A percentile compares a stretch with the other conserved stretches of the same genome.
These are phyloP conservation scores for Cynopterus brachyotis DNA, from an alignment of 2,113 vertebrate genomes.

Conservation along the genomic window DNA sequence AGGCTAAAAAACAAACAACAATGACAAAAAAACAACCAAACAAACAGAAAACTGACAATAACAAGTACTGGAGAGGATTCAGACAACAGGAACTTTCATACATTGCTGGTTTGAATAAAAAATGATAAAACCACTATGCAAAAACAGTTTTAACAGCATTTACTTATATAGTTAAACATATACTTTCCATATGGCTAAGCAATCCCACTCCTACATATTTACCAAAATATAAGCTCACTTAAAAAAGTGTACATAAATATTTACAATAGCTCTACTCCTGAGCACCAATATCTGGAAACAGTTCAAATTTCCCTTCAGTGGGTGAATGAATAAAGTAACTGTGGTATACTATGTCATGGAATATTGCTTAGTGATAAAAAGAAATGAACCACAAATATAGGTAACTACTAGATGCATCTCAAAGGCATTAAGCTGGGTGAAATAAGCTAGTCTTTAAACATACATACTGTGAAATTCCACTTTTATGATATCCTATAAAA, in stretches of 20 bases:
- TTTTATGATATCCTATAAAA: not conserved
- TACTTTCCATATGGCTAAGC: not conserved
- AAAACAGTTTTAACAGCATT: not conserved
- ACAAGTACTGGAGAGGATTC: not conserved
- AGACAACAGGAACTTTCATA: not conserved
- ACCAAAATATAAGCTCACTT: not conserved
- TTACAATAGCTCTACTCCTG: not conserved
- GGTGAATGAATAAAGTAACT: not conserved
- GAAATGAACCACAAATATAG: not conserved
- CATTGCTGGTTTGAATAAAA: not conserved
- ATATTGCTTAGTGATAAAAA: not conserved
- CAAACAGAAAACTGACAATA: not conserved
- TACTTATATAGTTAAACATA: not conserved
- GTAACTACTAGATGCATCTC: too few relatives aligned
- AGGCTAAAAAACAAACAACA: not conserved
- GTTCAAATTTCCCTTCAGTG: not conserved
- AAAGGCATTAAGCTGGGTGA: not conserved
- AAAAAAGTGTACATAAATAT: not conserved
- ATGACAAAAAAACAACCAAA: not conserved
- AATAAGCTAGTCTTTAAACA: not conserved
- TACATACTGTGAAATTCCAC: not conserved
- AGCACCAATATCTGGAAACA: not conserved
- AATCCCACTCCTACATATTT: too few relatives aligned
- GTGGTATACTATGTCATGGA: not conserved
- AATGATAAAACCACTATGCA: not conserved